A percentile compares a stretch with the other conserved stretches of the same genome.
Conservation (phyloP, 2,797 vertebrate species). For the Phalloptychus januarius region DNA sequence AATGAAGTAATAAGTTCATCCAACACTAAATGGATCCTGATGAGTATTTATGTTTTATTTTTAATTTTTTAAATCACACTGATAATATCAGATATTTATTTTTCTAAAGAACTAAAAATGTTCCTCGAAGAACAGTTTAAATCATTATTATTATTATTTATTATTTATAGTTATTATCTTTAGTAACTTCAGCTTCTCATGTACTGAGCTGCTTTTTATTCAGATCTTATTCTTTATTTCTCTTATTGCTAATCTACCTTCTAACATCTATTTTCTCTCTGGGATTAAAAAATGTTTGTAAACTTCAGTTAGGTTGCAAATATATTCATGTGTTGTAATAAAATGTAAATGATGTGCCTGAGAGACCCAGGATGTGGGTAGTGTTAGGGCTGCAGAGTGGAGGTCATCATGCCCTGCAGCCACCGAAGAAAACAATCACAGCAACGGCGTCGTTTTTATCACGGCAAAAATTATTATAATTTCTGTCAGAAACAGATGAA, state of each 20-base stretch:
- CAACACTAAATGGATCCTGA: not conserved
- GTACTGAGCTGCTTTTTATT: not conserved
- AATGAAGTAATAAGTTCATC: not conserved
- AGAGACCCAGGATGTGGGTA: not conserved
- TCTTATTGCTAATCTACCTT: not conserved
- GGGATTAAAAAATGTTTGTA: not conserved
- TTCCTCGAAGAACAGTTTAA: not conserved
- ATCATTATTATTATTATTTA: not conserved
- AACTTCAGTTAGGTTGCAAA: not conserved
- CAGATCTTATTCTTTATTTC: not conserved
- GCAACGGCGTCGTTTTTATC: not conserved
- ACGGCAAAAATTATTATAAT: not conserved
- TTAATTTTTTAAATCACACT: not conserved
- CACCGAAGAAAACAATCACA: not conserved
- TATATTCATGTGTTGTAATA: not conserved
- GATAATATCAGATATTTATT: not conserved
- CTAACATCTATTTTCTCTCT: not conserved
- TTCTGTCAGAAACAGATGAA: not conserved
- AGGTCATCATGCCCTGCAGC: not conserved
- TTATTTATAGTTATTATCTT: not conserved
- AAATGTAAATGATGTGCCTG: not conserved
- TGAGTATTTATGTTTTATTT: not conserved
- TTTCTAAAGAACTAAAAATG: not conserved
- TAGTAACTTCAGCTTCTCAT: not conserved
- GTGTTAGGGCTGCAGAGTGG: not conserved